Conservation (phyloP, 2,113 vertebrate genomes). For the Sebastes fasciatus region DNA sequence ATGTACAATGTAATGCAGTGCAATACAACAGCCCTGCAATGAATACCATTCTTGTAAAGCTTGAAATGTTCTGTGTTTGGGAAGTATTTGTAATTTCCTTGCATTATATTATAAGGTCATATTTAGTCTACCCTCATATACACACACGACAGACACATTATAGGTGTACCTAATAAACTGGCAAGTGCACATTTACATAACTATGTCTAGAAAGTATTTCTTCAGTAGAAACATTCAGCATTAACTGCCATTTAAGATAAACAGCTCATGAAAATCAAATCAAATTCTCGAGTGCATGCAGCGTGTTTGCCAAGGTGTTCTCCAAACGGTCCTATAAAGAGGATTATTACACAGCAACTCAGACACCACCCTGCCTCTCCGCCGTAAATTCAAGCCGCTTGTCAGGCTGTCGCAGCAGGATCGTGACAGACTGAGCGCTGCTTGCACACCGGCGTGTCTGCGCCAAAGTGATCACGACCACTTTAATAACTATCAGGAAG, state of each 20-base stretch:
- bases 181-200: background rate
- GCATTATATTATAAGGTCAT: background rate
- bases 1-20: background rate
- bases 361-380: constrained; percentile 18
- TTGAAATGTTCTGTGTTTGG: background rate
- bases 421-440: constrained; percentile 54
- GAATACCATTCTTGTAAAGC: background rate
- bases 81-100: background rate
- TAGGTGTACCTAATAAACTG: constrained; percentile 16
- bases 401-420: constrained; percentile 56
- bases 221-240: constrained; percentile 1
- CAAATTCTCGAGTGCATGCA: constrained; percentile 31
- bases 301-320: constrained; percentile 36
- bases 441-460: constrained; percentile 28
- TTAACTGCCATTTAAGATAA: constrained; percentile 42
- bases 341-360: constrained; percentile 51
- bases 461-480: constrained; percentile 59
- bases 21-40: too few relatives aligned
- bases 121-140: background rate
- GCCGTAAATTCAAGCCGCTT: constrained; percentile 60
- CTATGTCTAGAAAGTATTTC: background rate
- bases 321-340: constrained; percentile 43
- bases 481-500: constrained; percentile 80
- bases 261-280: constrained; percentile 55
- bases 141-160: background rate